Percentiles rank a stretch among this genome's conserved stretches.
Conservation (phyloP, 2,888 invertebrate species). For the Tigriopus californicus region DNA sequence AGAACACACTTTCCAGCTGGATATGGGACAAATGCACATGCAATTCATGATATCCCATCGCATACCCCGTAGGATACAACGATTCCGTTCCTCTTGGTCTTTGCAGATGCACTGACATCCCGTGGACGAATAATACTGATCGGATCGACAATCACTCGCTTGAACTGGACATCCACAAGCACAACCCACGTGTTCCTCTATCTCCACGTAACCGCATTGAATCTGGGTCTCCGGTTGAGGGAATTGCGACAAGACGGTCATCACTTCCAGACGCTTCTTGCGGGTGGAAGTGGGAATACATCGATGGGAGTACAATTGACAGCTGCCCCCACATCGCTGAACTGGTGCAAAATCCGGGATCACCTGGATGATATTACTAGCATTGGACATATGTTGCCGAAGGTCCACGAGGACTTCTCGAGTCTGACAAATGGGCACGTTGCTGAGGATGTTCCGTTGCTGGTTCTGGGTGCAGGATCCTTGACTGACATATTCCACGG, state of each 20-base stretch:
- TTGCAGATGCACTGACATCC: not conserved
- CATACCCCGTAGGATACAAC: not conserved
- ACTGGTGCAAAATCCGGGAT: not conserved
- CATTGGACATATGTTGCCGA: not conserved
- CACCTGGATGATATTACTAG: not conserved
- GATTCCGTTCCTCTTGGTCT: not conserved
- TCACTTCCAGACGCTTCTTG: not conserved
- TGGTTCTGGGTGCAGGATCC: not conserved
- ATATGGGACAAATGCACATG: slow-evolving; percentile 6
- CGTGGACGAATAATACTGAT: not conserved
- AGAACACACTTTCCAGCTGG: not conserved
- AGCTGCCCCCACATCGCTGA: not conserved
- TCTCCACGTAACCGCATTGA: not conserved
- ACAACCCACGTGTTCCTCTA: not conserved
- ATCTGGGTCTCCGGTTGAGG: not conserved
- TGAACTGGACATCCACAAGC: not conserved
- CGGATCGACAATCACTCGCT: not conserved
- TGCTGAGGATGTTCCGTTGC: not conserved
- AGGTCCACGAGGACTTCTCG: not conserved
- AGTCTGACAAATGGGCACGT: not conserved
- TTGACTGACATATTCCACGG: too few relatives aligned
- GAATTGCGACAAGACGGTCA: slow-evolving; percentile 2
- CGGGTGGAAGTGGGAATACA: not conserved
- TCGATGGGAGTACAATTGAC: not conserved
- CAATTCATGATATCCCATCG: not conserved